Conservation (phyloP, 2,113 vertebrate species). For the Ploceus nigricollis region DNA sequence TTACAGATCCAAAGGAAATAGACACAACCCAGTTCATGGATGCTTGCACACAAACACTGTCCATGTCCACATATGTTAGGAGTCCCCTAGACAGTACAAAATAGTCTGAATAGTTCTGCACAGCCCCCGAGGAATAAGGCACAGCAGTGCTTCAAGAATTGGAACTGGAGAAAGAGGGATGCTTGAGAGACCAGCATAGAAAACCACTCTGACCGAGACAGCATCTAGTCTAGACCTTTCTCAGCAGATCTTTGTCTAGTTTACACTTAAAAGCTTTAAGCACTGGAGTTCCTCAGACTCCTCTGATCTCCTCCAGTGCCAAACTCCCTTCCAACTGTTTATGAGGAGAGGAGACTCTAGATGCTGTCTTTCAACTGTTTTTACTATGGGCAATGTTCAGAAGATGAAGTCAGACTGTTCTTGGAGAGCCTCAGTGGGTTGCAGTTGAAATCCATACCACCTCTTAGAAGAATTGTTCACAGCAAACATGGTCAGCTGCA, state of each 20-base stretch:
- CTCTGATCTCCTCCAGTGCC: not conserved
- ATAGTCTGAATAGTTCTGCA: not conserved
- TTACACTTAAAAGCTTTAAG: not conserved
- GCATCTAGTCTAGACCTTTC: not conserved
- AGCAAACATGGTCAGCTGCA: fast-evolving
- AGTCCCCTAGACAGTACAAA: not conserved
- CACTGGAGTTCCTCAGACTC: not conserved
- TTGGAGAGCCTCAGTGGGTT: not conserved
- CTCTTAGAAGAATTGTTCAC: not conserved
- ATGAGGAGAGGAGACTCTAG: not conserved
- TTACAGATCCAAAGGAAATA: not conserved
- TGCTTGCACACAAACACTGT: not conserved
- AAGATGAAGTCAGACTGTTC: not conserved
- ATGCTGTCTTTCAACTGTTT: not conserved
- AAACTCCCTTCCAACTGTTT: not conserved
- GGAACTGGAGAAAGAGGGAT: not conserved
- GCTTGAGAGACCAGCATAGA: not conserved
- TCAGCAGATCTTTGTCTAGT: not conserved
- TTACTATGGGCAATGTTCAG: not conserved
- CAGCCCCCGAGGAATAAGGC: not conserved
- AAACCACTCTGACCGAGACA: not conserved
- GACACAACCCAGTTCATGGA: not conserved
- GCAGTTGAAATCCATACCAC: not conserved
- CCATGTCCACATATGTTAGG: not conserved
- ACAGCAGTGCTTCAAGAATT: not conserved